These are phyloP conservation scores for Pristionchus exspectatus DNA, from an alignment of 2,888 invertebrate genomes.

Conservation along the genomic window DNA sequence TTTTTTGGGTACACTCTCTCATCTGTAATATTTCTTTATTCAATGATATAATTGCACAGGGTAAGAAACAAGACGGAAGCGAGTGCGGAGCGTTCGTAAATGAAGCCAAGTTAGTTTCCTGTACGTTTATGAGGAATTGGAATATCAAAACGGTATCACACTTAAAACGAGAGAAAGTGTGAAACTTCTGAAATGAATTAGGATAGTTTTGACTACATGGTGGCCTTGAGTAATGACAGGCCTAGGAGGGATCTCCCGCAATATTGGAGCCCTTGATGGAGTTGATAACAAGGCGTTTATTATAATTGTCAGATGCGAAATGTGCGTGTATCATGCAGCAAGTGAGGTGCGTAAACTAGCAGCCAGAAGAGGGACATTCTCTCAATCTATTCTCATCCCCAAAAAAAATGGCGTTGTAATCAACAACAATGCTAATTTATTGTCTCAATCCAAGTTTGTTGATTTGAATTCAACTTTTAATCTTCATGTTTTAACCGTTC, in stretches of 20 bases:
- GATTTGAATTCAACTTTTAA: neutral
- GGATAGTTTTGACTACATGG: no score
- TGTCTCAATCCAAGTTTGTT: neutral
- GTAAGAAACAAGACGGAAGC: constrained; percentile 65
- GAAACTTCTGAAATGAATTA: no score
- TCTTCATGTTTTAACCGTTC: neutral
- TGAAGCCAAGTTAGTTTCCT: constrained; percentile 58
- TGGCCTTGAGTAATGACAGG: no score
- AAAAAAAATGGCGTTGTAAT: neutral
- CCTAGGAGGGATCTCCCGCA: no score
- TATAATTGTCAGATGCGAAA: constrained; percentile 59
- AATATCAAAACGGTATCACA: no score
- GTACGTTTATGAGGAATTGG: neutral
- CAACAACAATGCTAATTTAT: neutral
- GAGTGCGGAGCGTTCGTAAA: constrained; percentile 74
- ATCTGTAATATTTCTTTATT: no score
- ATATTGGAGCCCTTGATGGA: no score
- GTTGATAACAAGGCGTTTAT: no score
- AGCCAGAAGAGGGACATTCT: constrained; percentile 50
- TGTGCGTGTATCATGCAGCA: constrained; percentile 70
- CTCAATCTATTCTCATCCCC: neutral
- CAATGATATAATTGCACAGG: constrained; percentile 54
- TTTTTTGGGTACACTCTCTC: no score
- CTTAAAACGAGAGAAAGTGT: no score
- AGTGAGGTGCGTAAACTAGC: constrained; percentile 5